Base-by-base conservation (phyloP, 92 coral and sea anemone species). In the Palythoa grandis region DNA sequence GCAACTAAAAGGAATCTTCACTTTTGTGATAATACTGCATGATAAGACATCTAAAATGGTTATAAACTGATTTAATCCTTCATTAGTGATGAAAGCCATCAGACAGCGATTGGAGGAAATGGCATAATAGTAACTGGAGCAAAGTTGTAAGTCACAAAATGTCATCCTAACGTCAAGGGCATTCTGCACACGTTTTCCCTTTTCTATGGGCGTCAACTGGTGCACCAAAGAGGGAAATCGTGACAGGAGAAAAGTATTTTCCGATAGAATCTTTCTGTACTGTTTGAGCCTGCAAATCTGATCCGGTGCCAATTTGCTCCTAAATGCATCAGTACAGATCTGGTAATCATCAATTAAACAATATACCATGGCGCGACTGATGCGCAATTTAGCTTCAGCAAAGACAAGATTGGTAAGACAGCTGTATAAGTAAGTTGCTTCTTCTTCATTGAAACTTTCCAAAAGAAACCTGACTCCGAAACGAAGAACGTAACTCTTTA, bases 341-440 rank as follows among this genome's bases (percentile, higher is more conserved):
- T 22, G 78, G 19, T 74, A 74, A 23, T 74, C 78, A 3, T 74
- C 35, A 74, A 74, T 19, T 19, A 74, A 52, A 48, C 54, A 74
- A 25, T 74, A 74, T 15, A 74, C 78, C 78, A 74, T 74, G 10
- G 56, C n/a, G 15, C 78, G 78, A 40, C 15, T 74, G 52, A 74
- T 22, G 19, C 16, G 17, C 24, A 74, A 48, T 23, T 74, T 74
- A 47, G 78, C 78, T 74, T 74, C 73, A 8, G 38, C 72, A 73
- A 74, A 85, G 24, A 56, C 72, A 70, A 73, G 71, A 56, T 60
- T 85, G 9, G 88, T 85, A 35, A 85, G 70, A 43, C 74, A 74
- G 17, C 61, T 3, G 43, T 56, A 85, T 25, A 85, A 47, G 57
- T 2, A 19, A 6, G 0, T 74, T 43, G 60, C 78, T n/a, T 3